Evolutionary conservation across 92 coral and sea anemone species (phyloP), one percentile per base, ranked within the genome.

Genomic region (Paramuricea clavata): DNA sequence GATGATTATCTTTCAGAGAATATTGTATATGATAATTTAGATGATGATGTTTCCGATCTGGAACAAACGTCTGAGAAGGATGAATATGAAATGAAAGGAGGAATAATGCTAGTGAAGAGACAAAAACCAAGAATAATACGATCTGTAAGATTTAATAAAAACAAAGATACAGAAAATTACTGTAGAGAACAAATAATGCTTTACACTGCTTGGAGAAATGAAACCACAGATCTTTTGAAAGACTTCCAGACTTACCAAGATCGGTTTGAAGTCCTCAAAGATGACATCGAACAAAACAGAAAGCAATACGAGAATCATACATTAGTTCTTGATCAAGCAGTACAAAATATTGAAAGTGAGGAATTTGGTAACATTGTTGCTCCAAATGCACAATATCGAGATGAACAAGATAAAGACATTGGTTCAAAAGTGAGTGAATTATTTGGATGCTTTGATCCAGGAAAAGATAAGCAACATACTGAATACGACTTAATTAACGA

Each of bases 181-280:
- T 80, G 68, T 80, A 54, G 86, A 52, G 87, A 86, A 47, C 87
- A 87, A 39, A 72, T 87, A 22, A 87, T 87, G 90, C 78, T 81
- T 59, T 87, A 87, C 74, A 67, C 69, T 23, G 69, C 91, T 44
- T 87, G 92, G 92, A 41, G 90, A 77, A 91, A 91, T 33, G 92
- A 91, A 52, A 41, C 26, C 62, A 32, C 62, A 12, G 94, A 91
- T 67, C 36, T 91, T 44, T 47, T 87, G 7, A 25, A 72, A 42
- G 22, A 69, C 33, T 87, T 73, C 47, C 69, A 87, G 25, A 91
- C 81, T 42, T 87, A 87, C 76, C 73, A 81, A 91, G 93, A 91
- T 39, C 61, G 70, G 49, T 91, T 75, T 88, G 89, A 91, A 87
- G 80, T 83, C 7, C 49, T 87, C 16, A 67, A 87, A 72, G 70